phyloP scores from a whole-genome alignment of 2,797 vertebrate genomes.

The Vultur gryphus region DNA sequence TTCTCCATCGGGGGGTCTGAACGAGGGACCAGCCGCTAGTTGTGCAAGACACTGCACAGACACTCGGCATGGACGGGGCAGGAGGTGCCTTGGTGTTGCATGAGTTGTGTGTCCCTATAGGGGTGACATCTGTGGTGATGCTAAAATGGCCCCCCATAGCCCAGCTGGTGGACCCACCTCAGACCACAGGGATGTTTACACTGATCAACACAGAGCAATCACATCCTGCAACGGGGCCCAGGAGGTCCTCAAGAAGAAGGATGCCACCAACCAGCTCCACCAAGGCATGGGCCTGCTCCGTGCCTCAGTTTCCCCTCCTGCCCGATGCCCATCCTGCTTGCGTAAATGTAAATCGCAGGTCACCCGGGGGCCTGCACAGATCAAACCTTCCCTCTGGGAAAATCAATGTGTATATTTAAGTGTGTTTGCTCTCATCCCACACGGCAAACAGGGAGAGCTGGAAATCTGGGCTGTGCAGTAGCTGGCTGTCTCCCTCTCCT shows the following conservation, averaged over 20 bases:
- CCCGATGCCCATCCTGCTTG: accelerated
- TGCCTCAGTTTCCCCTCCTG: background rate
- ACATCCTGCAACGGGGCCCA: background rate
- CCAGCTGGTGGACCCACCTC: too few species aligned
- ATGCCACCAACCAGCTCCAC: background rate
- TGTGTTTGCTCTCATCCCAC: background rate
- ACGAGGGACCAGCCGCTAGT: background rate
- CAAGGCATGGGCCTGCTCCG: accelerated
- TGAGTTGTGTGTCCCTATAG: background rate
- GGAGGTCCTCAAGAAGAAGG: background rate
- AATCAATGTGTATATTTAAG: background rate
- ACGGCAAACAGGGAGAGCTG: background rate
- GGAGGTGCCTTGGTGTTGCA: accelerated
- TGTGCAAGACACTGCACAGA: background rate
- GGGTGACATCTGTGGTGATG: background rate
- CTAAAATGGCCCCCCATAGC: background rate
- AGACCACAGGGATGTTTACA: background rate
- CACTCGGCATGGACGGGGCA: accelerated
- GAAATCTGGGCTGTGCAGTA: background rate
- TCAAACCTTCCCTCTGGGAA: background rate
- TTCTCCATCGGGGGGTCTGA: accelerated
- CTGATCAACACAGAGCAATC: accelerated
- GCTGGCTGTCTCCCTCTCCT: constrained; percentile 39
- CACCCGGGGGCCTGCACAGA: background rate
- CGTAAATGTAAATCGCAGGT: background rate